Evolutionary conservation across 64 coral and sea anemone genomes (phyloP), one percentile per base, ranked within the genome.

Genomic region (Astreopora myriophthalma): DNA sequence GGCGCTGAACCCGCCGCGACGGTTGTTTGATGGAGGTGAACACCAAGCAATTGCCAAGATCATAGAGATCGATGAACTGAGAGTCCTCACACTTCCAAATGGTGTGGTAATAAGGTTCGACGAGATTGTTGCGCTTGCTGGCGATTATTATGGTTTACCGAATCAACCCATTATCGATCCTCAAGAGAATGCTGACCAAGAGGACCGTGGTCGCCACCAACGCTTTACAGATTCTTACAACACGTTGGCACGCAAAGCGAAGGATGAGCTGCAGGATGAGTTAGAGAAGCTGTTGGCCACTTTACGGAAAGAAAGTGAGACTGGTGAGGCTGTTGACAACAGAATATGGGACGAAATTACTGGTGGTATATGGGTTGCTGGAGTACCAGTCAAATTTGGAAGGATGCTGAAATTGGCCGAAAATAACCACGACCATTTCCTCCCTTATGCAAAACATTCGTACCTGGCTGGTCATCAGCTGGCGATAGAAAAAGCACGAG

Each of bases 381-480:
- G 61, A 29, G 1, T 88, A 5, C 69, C 48, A 34, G 32, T 88
- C 8, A 30, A 20, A 49, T n/a, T 10, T 44, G 71, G 86, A 25
- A 48, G 40, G n/a, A 74, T 75, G 48, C 48, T 60, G 51, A 55
- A 33, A 35, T 32, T 88, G 70, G 61, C 76, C 8, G 9, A 57
- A 5, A 85, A 67, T 4, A 91, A 91, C 29, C 38, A 62, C 63
- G 89, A 91, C 40, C 76, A 91, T 33, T 91, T 91, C 19, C 64
- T 46, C 16, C 76, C 89, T 48, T 61, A 81, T 8, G 76, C 76
- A 52, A 63, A 67, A 24, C 22, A 81, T 16, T 75, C 89, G 8
- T 91, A 82, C 38, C 38, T 40, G 8, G 37, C 55, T 25, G 22
- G 63, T 24, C 63, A 67, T 67, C 20, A 67, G 63, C 25, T 24